These are phyloP conservation scores for Dascyllus trimaculatus DNA, from an alignment of 2,113 vertebrate species.

Conservation along the genomic window DNA sequence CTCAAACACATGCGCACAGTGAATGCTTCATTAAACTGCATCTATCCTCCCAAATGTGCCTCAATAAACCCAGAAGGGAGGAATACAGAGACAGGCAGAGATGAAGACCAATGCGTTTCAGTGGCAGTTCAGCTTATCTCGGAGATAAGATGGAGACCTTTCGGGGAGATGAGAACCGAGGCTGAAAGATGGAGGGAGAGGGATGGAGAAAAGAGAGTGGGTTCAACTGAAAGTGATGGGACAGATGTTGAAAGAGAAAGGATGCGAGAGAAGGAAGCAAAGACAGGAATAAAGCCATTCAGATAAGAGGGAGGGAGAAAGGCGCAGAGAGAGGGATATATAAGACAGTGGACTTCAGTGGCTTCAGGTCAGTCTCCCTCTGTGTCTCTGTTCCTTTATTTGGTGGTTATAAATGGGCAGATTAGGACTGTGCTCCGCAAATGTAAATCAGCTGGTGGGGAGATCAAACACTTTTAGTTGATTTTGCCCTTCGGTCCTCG, in stretches of 20 bases:
- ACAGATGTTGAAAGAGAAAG: slow-evolving; percentile 41
- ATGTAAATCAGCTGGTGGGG: slow-evolving; percentile 80
- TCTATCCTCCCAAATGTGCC: slow-evolving; percentile 68
- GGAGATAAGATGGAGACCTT: slow-evolving; percentile 70
- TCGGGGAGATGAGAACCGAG: slow-evolving; percentile 71
- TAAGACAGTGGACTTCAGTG: slow-evolving; percentile 19
- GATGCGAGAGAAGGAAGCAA: slow-evolving; percentile 16
- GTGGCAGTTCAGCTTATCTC: slow-evolving; percentile 65
- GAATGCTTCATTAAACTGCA: slow-evolving; percentile 74
- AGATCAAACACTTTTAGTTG: slow-evolving; percentile 80
- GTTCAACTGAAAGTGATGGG: slow-evolving; percentile 44
- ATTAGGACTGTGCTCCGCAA: slow-evolving; percentile 72
- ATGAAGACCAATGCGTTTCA: slow-evolving; percentile 67
- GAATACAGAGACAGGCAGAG: slow-evolving; percentile 31
- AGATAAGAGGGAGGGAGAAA: slow-evolving; percentile 19
- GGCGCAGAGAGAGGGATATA: background rate
- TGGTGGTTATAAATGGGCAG: slow-evolving; percentile 76
- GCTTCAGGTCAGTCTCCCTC: slow-evolving; percentile 56
- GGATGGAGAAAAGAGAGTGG: slow-evolving; percentile 32
- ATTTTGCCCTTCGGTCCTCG: slow-evolving; percentile 74
- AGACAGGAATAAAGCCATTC: slow-evolving; percentile 26
- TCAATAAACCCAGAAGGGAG: slow-evolving; percentile 56
- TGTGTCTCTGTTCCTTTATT: slow-evolving; percentile 55
- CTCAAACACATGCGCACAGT: slow-evolving; percentile 28
- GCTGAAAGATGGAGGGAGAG: slow-evolving; percentile 45